Evolutionary conservation across 2,113 vertebrate genomes (phyloP).

Genomic region (Cavia porcellus): DNA sequence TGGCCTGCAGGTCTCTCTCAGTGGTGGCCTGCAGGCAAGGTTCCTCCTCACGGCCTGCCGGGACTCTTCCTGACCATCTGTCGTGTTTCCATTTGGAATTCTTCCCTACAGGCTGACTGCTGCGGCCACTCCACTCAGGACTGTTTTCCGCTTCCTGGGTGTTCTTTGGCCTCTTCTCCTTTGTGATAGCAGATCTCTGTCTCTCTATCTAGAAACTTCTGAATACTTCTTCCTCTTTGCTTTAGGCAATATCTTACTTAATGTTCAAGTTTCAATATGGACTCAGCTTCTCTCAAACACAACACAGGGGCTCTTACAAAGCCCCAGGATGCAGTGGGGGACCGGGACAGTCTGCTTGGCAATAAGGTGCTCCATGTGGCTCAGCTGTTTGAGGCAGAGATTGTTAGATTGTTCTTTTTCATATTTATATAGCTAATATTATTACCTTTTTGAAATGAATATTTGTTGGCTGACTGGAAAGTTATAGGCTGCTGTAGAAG

Average conservation of each 20-base stretch:
- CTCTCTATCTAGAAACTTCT: neutral
- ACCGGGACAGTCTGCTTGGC: too few relatives aligned
- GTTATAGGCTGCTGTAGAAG: fast-evolving
- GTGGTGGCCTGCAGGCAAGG: neutral
- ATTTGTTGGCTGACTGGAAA: neutral
- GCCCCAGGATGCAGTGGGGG: neutral
- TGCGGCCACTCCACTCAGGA: neutral
- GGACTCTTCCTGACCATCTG: neutral
- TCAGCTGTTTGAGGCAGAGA: neutral
- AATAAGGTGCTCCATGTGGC: neutral
- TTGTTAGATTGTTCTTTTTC: neutral
- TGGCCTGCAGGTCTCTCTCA: neutral
- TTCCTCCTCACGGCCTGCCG: neutral
- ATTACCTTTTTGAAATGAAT: neutral
- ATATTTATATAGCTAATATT: neutral
- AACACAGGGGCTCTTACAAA: neutral
- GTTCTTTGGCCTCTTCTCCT: neutral
- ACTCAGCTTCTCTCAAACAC: neutral
- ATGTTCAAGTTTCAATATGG: neutral
- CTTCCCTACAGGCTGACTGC: neutral
- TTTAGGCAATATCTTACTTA: neutral
- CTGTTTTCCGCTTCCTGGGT: neutral
- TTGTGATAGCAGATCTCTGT: neutral
- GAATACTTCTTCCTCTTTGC: neutral
- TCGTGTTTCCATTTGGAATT: neutral